A percentile compares a stretch with the other conserved stretches of the same genome.
These are phyloP conservation scores for Dysmachus trigonus DNA, from an alignment of 2,888 invertebrate genomes.

Conservation along the genomic window DNA sequence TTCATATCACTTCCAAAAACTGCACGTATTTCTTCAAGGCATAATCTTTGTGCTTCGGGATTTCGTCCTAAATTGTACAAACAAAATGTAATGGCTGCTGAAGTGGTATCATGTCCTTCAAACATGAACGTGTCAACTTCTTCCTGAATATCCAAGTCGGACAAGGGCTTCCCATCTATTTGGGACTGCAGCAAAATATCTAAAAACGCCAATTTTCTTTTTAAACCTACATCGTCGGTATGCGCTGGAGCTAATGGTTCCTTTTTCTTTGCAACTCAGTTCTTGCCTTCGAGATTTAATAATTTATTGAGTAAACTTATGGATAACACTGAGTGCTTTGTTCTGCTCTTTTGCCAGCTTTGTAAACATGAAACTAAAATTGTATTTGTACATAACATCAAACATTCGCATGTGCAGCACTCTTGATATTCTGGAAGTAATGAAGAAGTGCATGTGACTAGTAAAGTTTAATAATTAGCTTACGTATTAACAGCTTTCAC, in stretches of 20 bases:
- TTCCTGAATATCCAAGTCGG: constrained; percentile 71
- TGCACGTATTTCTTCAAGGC: constrained; percentile 63
- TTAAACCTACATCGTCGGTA: constrained; percentile 60
- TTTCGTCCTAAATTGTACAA: constrained; percentile 65
- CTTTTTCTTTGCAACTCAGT: constrained; percentile 51
- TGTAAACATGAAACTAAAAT: constrained; percentile 65
- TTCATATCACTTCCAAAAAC: constrained; percentile 60
- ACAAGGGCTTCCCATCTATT: constrained; percentile 69
- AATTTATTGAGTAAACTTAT: constrained; percentile 68
- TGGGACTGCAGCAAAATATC: constrained; percentile 72
- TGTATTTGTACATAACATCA: constrained; percentile 59
- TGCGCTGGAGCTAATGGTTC: background rate
- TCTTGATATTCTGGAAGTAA: constrained; percentile 55
- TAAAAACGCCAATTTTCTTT: constrained; percentile 73
- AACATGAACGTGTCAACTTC: constrained; percentile 81
- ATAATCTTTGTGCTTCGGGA: constrained; percentile 65
- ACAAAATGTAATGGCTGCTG: constrained; percentile 66
- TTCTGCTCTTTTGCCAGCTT: constrained; percentile 69
- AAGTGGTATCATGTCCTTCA: constrained; percentile 69
- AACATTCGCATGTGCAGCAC: constrained; percentile 63
- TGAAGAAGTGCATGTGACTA: background rate
- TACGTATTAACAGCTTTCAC: constrained; percentile 78
- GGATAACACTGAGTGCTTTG: constrained; percentile 65
- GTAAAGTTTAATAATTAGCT: constrained; percentile 53
- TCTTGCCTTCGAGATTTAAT: constrained; percentile 66